Conservation (phyloP, 2,888 invertebrate genomes). For the Pterobdella sp. region DNA sequence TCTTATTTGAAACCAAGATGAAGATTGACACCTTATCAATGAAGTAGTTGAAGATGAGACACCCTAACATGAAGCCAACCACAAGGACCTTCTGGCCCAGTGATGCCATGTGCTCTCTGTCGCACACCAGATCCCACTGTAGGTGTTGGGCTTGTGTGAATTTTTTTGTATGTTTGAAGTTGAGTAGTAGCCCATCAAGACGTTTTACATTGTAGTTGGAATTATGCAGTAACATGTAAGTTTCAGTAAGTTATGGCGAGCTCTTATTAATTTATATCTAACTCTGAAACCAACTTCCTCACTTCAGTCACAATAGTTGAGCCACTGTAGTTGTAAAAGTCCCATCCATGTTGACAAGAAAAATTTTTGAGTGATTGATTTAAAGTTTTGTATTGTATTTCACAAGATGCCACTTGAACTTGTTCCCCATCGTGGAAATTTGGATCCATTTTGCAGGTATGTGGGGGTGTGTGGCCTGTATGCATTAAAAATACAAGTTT, state of each 20-base stretch:
- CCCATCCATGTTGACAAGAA: background rate
- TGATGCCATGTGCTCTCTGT: background rate
- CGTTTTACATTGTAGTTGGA: too few species aligned
- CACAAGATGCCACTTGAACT: too few species aligned
- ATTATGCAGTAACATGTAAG: too few species aligned
- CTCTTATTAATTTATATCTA: too few species aligned
- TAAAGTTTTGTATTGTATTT: too few species aligned
- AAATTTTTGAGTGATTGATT: background rate
- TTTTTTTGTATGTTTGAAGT: too few species aligned
- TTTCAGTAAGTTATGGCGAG: too few species aligned
- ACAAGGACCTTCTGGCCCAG: background rate
- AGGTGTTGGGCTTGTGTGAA: background rate
- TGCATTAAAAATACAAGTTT: too few species aligned
- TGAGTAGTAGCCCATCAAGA: too few species aligned
- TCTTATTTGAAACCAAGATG: background rate
- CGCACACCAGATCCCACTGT: conserved; percentile 4
- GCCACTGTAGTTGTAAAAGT: background rate
- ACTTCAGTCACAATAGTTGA: conserved; percentile 1
- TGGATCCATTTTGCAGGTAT: background rate
- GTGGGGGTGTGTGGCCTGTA: background rate
- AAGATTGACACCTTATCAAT: background rate
- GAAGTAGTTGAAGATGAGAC: background rate
- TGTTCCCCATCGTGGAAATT: too few species aligned
- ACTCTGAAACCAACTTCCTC: too few species aligned
- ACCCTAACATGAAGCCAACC: background rate